Evolutionary conservation across 2,113 vertebrate species (phyloP).

Genomic region (Pteropus alecto): DNA sequence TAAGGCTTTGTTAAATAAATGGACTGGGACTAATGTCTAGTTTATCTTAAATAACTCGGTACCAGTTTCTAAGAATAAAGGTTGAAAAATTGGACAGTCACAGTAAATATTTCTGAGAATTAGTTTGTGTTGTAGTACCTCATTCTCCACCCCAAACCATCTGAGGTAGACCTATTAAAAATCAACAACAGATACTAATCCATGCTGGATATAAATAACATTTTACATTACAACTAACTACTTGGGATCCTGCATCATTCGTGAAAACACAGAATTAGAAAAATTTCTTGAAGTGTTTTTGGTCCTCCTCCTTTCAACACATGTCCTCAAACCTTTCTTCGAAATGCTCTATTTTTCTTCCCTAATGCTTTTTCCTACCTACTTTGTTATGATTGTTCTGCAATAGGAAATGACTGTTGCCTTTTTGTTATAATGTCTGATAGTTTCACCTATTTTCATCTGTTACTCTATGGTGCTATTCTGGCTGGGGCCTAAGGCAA

Average conservation of each 20-base stretch:
- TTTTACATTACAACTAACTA: background rate
- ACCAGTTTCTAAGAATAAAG: background rate
- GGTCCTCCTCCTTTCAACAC: background rate
- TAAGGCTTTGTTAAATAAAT: background rate
- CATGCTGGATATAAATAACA: background rate
- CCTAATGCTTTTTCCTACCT: background rate
- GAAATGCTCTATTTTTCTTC: background rate
- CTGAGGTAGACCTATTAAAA: background rate
- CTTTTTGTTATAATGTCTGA: background rate
- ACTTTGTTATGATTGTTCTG: background rate
- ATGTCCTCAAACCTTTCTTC: background rate
- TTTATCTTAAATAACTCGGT: background rate
- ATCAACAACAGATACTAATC: background rate
- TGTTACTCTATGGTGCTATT: background rate
- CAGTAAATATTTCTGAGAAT: background rate
- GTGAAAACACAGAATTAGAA: conserved; percentile 1
- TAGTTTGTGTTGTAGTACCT: background rate
- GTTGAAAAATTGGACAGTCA: background rate
- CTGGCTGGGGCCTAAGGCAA: background rate
- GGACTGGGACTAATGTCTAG: background rate
- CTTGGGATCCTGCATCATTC: background rate
- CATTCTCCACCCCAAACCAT: background rate
- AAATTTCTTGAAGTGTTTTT: background rate
- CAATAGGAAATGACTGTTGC: background rate
- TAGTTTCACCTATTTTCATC: background rate